A percentile compares a stretch with the other conserved stretches of the same genome.
phyloP scores from a whole-genome alignment of 2,888 invertebrate genomes.

The Euplexia lucipara region DNA sequence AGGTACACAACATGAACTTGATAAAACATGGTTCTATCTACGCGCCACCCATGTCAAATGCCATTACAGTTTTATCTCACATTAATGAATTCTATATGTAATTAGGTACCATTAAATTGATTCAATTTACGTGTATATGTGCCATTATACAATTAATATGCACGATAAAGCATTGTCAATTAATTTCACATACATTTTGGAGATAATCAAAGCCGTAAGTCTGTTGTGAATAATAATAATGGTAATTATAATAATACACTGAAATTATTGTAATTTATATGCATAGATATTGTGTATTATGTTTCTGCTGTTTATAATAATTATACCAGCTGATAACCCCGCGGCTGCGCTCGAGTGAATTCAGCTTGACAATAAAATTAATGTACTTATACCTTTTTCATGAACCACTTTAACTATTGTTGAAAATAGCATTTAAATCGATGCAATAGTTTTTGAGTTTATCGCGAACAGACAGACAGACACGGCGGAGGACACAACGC shows the following conservation, averaged over 20 bases:
- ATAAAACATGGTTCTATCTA: not conserved
- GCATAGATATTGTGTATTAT: too few species aligned
- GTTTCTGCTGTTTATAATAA: too few species aligned
- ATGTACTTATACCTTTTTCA: too few species aligned
- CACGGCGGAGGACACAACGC: too few species aligned
- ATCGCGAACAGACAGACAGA: too few species aligned
- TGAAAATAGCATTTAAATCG: too few species aligned
- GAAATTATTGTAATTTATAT: too few species aligned
- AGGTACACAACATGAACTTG: not conserved
- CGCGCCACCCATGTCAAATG: slow-evolving; percentile 1
- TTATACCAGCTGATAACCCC: too few species aligned
- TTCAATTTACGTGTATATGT: slow-evolving; percentile 28
- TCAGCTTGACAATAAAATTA: too few species aligned
- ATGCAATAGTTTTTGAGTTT: too few species aligned
- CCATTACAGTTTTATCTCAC: slow-evolving; percentile 46
- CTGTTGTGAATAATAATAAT: slow-evolving; percentile 23
- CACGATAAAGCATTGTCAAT: slow-evolving; percentile 48
- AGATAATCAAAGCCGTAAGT: slow-evolving; percentile 39
- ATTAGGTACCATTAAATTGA: slow-evolving; percentile 34
- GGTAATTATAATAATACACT: not conserved
- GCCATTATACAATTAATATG: slow-evolving; percentile 53
- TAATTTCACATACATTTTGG: slow-evolving; percentile 39
- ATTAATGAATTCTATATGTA: slow-evolving; percentile 26
- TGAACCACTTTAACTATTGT: too few species aligned
- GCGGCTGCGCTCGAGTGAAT: too few species aligned